phyloP scores from a whole-genome alignment of 2,113 vertebrate species.

The Vidua macroura region DNA sequence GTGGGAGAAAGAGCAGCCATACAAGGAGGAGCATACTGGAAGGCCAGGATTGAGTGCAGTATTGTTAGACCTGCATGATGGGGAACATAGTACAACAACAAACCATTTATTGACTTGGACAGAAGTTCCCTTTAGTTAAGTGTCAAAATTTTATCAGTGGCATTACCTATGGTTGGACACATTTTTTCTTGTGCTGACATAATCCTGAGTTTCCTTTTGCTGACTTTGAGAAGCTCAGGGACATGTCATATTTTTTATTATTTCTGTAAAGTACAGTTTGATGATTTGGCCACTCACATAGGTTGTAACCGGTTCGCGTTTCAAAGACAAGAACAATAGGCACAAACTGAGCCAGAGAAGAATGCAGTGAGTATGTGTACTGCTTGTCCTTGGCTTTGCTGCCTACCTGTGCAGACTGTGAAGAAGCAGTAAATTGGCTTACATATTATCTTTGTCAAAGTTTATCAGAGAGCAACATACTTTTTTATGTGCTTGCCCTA shows the following conservation, averaged over 20 bases:
- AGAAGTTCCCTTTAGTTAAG: background rate
- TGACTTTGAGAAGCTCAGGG: background rate
- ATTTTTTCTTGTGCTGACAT: background rate
- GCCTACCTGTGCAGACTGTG: background rate
- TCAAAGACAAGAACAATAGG: background rate
- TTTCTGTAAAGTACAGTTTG: background rate
- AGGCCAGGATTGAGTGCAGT: background rate
- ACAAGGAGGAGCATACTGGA: background rate
- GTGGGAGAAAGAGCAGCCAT: background rate
- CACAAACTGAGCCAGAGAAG: background rate
- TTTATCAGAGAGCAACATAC: background rate
- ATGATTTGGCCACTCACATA: background rate
- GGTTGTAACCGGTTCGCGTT: background rate
- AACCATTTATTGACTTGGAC: background rate
- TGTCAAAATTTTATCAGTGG: background rate
- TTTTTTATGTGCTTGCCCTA: background rate
- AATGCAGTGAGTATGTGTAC: background rate
- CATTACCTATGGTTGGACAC: background rate
- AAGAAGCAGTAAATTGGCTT: background rate
- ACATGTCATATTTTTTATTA: background rate
- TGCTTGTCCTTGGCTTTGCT: constrained; percentile 10
- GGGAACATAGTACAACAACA: background rate
- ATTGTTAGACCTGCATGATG: background rate
- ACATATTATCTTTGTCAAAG: background rate
- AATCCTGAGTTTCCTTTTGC: background rate